Evolutionary conservation across 2,888 invertebrate species (phyloP), one percentile per base, ranked within the genome.

Genomic region (Crematogaster levior): DNA sequence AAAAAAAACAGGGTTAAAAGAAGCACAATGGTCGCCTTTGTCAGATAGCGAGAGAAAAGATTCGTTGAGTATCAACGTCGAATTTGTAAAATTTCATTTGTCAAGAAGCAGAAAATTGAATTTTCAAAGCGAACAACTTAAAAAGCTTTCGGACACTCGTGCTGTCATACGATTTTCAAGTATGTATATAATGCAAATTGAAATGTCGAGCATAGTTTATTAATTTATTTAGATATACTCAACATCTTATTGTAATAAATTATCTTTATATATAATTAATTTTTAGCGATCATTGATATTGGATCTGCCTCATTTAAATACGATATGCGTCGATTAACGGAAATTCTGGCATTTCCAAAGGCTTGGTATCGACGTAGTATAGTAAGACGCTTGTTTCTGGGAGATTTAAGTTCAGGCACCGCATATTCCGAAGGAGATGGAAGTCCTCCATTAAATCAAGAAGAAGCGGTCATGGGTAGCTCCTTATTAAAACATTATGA

Each of bases 291-390:
- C 88, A 97, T 98, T 91, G 99, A 99, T 95, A 98, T 99, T 89
- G 99, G 99, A 34, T 98, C 98, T 30, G 98, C 98, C 12, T 98
- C 98, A 34, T 99, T 99, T 95, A 99, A 99, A 93, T 99, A 99
- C 95, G 99, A 99, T 94, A 99, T 99, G 99, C 96, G 99, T 48
- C 96, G 99, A 0, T 95, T 99, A 85, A 98, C 98, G 0, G 99
- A 99, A 95, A 99, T 99, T 92, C 95, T 99, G 82, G 99, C 99
- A 0, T 99, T 99, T 94, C 99, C 99, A 0, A 99, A 99, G 95
- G 99, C 99, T 18, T 99, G 99, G 99, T 99, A 99, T 95, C 95
- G 99, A 3, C 96, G 98, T 53, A 98, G 98, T 89, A 98, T 99
- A 91, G 98, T 99, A 40, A 96, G 99, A 9, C 95, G 99, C 34